phyloP scores from a whole-genome alignment of 2,113 vertebrate species.

The Lanius ludovicianus region DNA sequence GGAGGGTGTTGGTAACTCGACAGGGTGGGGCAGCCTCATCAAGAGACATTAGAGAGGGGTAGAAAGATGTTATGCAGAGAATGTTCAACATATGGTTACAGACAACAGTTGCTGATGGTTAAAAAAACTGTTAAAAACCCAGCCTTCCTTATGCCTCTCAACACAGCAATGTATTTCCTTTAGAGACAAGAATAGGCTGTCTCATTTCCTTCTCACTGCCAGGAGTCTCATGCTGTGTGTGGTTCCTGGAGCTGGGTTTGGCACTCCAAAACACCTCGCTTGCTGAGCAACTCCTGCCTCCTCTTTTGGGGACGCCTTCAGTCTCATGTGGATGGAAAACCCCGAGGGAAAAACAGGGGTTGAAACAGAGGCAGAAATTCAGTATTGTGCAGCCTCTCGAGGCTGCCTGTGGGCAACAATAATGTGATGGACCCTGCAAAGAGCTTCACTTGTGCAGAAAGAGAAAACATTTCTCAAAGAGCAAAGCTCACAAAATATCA shows the following conservation, averaged over 20 bases:
- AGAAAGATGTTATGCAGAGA: neutral
- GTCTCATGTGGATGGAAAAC: neutral
- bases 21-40: neutral
- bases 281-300: neutral
- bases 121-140: neutral
- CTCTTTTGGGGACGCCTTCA: rapidly evolving
- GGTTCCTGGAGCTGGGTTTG: neutral
- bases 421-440: neutral
- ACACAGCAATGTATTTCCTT: neutral
- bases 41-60: neutral
- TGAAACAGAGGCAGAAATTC: neutral
- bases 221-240: neutral
- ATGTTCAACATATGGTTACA: neutral
- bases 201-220: neutral
- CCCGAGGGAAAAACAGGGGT: neutral
- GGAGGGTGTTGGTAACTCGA: neutral
- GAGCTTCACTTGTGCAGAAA: neutral
- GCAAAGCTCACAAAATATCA: neutral
- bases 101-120: neutral
- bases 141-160: neutral
- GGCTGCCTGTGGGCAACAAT: neutral
- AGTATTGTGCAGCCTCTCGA: neutral
- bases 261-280: neutral
- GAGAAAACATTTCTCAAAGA: neutral
- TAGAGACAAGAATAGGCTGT: neutral